Percentiles rank a stretch among this genome's conserved stretches.
These are phyloP conservation scores for Serranus cabrilla DNA, from an alignment of 2,797 vertebrate species.

Conservation along the genomic window DNA sequence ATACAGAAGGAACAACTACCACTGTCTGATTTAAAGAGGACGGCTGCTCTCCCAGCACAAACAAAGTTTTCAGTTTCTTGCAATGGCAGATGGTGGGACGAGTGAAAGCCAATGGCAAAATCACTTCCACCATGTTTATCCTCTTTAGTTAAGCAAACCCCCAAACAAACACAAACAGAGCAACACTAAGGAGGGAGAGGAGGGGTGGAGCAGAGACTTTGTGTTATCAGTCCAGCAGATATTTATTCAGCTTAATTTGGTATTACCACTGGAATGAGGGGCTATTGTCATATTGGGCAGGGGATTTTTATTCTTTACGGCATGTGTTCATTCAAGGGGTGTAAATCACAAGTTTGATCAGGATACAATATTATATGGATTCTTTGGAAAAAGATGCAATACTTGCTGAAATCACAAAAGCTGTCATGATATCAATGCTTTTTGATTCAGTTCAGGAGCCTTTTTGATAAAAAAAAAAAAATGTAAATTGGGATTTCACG, in stretches of 20 bases:
- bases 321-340: too few relatives aligned
- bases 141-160: constrained; percentile 46
- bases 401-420: too few relatives aligned
- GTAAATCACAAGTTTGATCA: too few relatives aligned
- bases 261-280: not conserved
- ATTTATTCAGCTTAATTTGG: not conserved
- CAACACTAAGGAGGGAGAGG: not conserved
- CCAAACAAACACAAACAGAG: constrained; percentile 43
- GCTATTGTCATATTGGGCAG: not conserved
- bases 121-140: constrained; percentile 54
- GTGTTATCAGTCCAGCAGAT: not conserved
- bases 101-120: constrained; percentile 40
- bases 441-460: too few relatives aligned
- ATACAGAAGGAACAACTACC: constrained; percentile 1
- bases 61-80: constrained; percentile 43
- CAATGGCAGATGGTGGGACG: constrained; percentile 54
- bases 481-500: too few relatives aligned
- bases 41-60: constrained; percentile 33
- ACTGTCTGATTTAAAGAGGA: constrained; percentile 20
- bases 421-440: too few relatives aligned
- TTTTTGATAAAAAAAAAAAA: too few relatives aligned
- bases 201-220: not conserved
- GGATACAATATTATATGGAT: too few relatives aligned
- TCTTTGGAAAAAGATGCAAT: too few relatives aligned
- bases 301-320: not conserved